Base-by-base conservation (phyloP, 2,113 vertebrate genomes). In the Pholis gunnellus region DNA sequence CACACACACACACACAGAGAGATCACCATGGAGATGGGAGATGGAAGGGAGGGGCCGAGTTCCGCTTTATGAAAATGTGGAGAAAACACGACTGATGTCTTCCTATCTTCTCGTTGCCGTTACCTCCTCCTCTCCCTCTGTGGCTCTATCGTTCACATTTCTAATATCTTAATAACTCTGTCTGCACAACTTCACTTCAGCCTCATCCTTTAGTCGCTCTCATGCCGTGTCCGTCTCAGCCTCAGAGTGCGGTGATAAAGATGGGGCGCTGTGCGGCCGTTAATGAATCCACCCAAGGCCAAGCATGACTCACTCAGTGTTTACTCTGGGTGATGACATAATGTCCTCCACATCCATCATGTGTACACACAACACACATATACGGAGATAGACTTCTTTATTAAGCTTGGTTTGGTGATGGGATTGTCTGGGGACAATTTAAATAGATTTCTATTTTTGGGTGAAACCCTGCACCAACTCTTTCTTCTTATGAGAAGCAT, bases 201-300 rank as follows among this genome's bases (percentile, higher is more conserved):
- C 69, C 22, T 50, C 36, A 50, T 64, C 38, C 2, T 52, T 59
- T 2, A 52, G 9, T 76, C 57, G 65, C 31, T 63, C 64, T 13
- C 29, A 1, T 64, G 17, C 15, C 3, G 1, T 10, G 46, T 64
- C 81, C 42, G 38, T 27, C 65, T 74, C 22, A 4, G 13, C 68
- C 56, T 78, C 56, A 78, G 72, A 79, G 88, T 46, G 31, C n/a
- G 48, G 54, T 72, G 83, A 87, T 85, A 84, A 85, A 81, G 66
- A 88, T 74, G 87, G 87, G 76, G 72, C 2, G 4, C 59, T 57
- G 70, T 70, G 82, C 27, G 17, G 36, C 71, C 11, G 9, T 86
- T 89, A 91, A 89, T 90, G 78, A 91, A 89, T 88, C 75, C 78
- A 83, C 70, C 83, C 48, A 57, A 89, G 83, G 88, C 83, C 79